Evolutionary conservation across 2,797 vertebrate species (phyloP), one percentile per base, ranked within the genome.

Genomic region (Sebastes iracundus): DNA sequence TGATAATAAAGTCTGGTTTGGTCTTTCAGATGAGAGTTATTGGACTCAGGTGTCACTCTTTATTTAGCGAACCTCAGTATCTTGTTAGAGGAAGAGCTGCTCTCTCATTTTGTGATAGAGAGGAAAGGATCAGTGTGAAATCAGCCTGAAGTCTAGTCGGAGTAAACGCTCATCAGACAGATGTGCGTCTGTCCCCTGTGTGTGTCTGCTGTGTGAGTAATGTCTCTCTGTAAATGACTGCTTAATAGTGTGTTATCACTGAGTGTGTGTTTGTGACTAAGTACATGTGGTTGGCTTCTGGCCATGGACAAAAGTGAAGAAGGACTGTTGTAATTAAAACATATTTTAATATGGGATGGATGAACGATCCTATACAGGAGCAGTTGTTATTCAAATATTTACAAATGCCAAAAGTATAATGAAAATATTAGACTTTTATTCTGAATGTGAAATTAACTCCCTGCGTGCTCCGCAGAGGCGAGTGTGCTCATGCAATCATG

Each of bases 171-270:
- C 58, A 23, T 74, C 79, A 72, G 84, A 82, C 89, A 87, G 85
- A 86, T 89, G 86, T 74, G 70, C 77, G 14, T 71, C 35, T 76
- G 77, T 83, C 87, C 82, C 87, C 55, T n/a, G 85, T 81, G 85
- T 81, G 82, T 33, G 63, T 80, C 70, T 81, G 71, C 85, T 18
- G 49, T 3, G 78, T 81, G 80, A 89, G 72, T 78, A 68, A 91
- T 83, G 79, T 28, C 63, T 27, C 56, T 56, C 63, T 30, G 35
- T 72, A 87, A 88, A 89, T 62, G 84, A 73, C 60, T 76, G 72
- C 59, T 80, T 90, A 80, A 88, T 73, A 69, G 58, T 64, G 61
- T 79, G 79, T 88, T 88, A 81, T 80, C 61, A 60, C 86, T 75
- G 75, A 78, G 10, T 60, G 66, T 63, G 64, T 64, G 72, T 71